Conservation (phyloP, 2,888 invertebrate species). For the Metallyticus violacea region DNA sequence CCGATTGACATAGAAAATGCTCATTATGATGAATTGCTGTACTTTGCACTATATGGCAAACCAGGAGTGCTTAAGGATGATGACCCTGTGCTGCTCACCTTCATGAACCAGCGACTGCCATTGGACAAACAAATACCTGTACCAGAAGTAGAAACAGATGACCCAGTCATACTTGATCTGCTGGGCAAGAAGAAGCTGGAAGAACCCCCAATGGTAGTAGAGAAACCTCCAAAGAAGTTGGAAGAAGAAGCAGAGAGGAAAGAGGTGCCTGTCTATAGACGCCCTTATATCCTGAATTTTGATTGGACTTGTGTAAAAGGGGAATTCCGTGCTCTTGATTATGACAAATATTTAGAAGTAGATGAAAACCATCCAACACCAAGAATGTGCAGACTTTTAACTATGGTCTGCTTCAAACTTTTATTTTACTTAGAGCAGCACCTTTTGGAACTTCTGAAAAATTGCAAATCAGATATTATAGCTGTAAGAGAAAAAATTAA, state of each 20-base stretch:
- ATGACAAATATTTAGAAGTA: neutral
- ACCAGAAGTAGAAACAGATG: too few species aligned
- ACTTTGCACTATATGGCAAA: neutral
- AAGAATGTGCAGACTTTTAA: neutral
- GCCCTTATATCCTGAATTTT: neutral
- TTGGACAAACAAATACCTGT: too few species aligned
- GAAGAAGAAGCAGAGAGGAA: neutral
- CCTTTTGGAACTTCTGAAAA: neutral
- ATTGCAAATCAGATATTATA: neutral
- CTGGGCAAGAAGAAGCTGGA: too few species aligned
- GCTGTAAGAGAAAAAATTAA: neutral
- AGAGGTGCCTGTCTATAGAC: neutral
- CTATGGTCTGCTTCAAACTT: neutral
- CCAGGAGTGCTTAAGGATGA: too few species aligned
- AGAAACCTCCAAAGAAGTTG: too few species aligned
- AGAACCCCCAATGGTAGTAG: too few species aligned
- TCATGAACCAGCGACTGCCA: too few species aligned
- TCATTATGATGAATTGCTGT: neutral
- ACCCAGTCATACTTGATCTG: too few species aligned
- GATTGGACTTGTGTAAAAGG: neutral
- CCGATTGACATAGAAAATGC: neutral
- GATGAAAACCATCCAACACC: neutral
- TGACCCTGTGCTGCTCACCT: too few species aligned
- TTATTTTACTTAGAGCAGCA: neutral
- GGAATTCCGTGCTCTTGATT: neutral